phyloP scores from a whole-genome alignment of 2,113 vertebrate genomes.

The Alligator mississippiensis region DNA sequence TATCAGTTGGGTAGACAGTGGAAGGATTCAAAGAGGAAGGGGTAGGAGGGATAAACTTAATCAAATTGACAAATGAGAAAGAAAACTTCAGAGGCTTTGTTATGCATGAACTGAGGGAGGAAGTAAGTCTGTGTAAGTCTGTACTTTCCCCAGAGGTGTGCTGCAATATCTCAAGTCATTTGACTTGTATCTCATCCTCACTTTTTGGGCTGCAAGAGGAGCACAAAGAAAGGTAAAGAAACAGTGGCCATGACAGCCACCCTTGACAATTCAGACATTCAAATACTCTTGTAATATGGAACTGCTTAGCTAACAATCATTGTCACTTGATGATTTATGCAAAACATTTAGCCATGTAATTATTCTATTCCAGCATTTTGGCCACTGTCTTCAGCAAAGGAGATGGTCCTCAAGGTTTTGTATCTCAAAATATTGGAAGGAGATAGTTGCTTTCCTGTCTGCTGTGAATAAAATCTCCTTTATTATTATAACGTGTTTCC shows the following conservation, averaged over 20 bases:
- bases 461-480: background rate
- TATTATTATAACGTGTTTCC: background rate
- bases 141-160: background rate
- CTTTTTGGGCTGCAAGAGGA: background rate
- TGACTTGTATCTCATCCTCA: accelerated
- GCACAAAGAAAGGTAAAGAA: background rate
- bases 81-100: background rate
- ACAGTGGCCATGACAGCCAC: background rate
- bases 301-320: background rate
- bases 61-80: background rate
- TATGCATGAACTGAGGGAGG: background rate
- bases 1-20: background rate
- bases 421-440: background rate
- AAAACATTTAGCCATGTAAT: background rate
- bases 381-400: background rate
- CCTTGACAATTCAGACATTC: background rate
- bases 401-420: background rate
- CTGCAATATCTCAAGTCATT: accelerated
- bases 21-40: background rate
- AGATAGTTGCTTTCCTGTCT: background rate
- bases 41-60: background rate
- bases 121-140: background rate
- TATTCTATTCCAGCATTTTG: background rate
- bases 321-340: background rate
- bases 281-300: background rate